Percentiles rank a stretch among this genome's conserved stretches.
phyloP scores from a whole-genome alignment of 2,113 vertebrate species.

The Manacus vitellinus region DNA sequence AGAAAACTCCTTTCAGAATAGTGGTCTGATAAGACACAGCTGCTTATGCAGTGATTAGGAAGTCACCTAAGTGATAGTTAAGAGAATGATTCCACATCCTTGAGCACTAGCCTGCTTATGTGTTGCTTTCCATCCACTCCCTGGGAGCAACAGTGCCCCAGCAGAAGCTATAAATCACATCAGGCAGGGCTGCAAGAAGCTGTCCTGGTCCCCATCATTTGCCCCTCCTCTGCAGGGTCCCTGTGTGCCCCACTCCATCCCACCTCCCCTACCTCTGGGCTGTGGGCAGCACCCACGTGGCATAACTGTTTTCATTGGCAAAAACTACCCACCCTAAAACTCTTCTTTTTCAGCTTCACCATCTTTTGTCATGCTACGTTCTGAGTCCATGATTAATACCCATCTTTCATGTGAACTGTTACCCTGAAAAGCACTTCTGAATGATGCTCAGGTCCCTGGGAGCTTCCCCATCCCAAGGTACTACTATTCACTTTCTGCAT shows the following conservation, averaged over 20 bases:
- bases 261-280: accelerated
- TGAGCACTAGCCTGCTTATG: not conserved
- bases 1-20: not conserved
- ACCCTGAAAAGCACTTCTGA: not conserved
- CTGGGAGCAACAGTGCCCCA: not conserved
- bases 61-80: not conserved
- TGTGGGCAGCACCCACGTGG: accelerated
- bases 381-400: not conserved
- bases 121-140: not conserved
- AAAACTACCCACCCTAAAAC: not conserved
- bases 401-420: not conserved
- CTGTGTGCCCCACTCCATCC: not conserved
- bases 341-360: not conserved
- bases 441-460: not conserved
- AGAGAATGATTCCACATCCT: not conserved
- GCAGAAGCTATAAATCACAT: not conserved
- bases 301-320: not conserved
- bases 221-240: accelerated
- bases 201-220: not conserved
- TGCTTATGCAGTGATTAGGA: not conserved
- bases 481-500: accelerated
- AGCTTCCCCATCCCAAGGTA: not conserved
- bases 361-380: not conserved
- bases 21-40: not conserved
- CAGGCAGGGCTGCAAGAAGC: not conserved